Conservation (phyloP, 2,113 vertebrate genomes). For the Centropus unirufus region DNA sequence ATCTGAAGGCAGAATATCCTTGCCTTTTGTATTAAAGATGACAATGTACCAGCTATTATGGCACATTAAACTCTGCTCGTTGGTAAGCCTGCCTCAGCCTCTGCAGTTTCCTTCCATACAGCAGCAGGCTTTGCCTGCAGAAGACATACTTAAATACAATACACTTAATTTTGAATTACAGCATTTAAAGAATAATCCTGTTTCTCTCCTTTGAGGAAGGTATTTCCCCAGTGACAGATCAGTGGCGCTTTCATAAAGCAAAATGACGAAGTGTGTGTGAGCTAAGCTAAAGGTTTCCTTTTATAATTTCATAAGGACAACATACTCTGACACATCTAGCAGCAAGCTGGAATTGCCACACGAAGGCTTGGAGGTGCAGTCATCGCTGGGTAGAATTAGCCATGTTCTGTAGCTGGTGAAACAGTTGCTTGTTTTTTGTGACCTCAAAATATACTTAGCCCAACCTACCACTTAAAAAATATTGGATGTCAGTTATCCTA, state of each 20-base stretch:
- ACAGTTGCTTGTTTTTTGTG: neutral
- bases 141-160: neutral
- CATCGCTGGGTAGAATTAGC: neutral
- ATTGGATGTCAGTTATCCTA: neutral
- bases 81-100: neutral
- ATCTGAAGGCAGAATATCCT: neutral
- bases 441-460: neutral
- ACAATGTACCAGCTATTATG: neutral
- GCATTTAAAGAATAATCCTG: neutral
- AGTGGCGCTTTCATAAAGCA: neutral
- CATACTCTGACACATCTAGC: neutral
- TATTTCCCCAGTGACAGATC: neutral
- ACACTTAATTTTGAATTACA: neutral
- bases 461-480: neutral
- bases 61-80: neutral
- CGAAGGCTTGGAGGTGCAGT: neutral
- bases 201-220: neutral
- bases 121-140: neutral
- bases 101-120: neutral
- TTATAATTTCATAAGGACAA: neutral
- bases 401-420: neutral
- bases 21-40: neutral
- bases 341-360: neutral
- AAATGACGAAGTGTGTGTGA: neutral
- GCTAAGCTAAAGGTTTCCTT: neutral